phyloP scores from a whole-genome alignment of 23 tunicate species.

The Clavelina lepadiformis region DNA sequence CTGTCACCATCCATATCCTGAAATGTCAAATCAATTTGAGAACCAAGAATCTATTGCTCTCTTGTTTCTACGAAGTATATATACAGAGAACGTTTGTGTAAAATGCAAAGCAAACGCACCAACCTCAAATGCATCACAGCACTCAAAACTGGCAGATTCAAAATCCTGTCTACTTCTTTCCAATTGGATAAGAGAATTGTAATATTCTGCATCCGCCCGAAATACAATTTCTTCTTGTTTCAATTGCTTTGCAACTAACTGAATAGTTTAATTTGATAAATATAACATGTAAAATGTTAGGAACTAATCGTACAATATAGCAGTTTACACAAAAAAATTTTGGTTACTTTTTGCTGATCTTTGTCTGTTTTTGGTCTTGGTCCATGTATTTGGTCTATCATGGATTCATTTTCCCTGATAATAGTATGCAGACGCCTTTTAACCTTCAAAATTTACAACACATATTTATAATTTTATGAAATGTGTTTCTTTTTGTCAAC shows the following conservation, averaged over 20 bases:
- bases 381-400: constrained; percentile 62
- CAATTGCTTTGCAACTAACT: constrained; percentile 50
- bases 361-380: constrained; percentile 69
- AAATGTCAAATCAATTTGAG: background rate
- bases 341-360: constrained; percentile 73
- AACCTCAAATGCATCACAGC: constrained; percentile 57
- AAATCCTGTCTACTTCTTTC: constrained; percentile 62
- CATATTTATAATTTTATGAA: no score
- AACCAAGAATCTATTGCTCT: background rate
- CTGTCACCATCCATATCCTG: constrained; percentile 56
- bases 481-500: no score
- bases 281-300: background rate
- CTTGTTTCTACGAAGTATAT: background rate
- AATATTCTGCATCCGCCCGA: constrained; percentile 59
- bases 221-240: constrained; percentile 25
- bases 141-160: constrained; percentile 61
- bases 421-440: constrained; percentile 48
- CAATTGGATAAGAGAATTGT: constrained; percentile 41
- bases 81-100: no score
- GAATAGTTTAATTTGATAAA: background rate
- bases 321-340: background rate
- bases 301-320: background rate
- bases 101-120: background rate
- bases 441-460: constrained; percentile 33
- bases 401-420: constrained; percentile 46